Evolutionary conservation across 1,140 invertebrate genomes (phyloP).

Genomic region (Calycopis cecrops): DNA sequence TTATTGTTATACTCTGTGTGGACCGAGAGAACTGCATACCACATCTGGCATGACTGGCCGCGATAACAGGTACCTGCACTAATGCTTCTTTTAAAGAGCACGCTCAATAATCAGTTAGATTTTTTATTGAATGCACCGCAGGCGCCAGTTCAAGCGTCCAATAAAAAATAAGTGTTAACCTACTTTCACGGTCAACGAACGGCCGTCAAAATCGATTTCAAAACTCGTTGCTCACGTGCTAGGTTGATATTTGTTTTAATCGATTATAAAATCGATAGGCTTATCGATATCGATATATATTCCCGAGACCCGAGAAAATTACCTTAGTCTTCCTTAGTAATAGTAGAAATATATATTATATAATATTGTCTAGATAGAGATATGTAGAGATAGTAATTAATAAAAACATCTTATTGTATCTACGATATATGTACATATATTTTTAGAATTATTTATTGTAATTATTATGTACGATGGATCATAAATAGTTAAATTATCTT

Average conservation of each 20-base stretch:
- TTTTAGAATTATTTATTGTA: no score
- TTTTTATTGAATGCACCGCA: slow-evolving; percentile 1
- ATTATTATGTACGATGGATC: no score
- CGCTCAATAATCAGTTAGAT: not conserved
- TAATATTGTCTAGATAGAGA: no score
- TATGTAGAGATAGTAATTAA: no score
- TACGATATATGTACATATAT: no score
- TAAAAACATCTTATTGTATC: no score
- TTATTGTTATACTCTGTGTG: no score
- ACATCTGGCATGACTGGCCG: not conserved
- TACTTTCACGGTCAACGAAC: slow-evolving; percentile 6
- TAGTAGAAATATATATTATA: no score
- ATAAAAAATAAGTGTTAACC: not conserved
- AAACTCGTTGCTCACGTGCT: slow-evolving; percentile 6
- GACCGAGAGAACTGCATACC: not conserved
- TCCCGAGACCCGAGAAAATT: no score
- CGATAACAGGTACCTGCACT: not conserved
- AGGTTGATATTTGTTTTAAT: not conserved
- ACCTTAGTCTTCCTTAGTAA: no score
- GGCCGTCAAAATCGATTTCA: not conserved
- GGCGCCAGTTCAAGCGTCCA: not conserved
- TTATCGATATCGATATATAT: no score
- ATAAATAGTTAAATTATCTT: no score
- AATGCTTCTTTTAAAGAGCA: not conserved
- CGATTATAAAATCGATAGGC: slow-evolving; percentile 5